phyloP scores from a whole-genome alignment of 2,888 invertebrate species.

The Ophraella communa region DNA sequence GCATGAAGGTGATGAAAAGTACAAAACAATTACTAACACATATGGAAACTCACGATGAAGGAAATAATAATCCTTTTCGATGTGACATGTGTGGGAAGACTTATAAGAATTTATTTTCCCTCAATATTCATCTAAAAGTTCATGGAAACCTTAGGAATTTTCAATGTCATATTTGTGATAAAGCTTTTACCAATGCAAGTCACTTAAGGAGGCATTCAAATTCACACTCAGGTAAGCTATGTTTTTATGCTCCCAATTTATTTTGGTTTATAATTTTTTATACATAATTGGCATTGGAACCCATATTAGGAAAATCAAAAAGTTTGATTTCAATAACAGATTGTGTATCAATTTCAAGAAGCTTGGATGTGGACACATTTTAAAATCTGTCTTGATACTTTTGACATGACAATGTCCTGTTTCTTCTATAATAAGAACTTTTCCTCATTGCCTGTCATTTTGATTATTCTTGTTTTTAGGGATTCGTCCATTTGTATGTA shows the following conservation, averaged over 20 bases:
- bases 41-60: constrained; percentile 47
- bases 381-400: too few relatives aligned
- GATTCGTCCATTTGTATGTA: constrained; percentile 50
- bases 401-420: too few relatives aligned
- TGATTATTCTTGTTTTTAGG: constrained; percentile 38
- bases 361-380: too few relatives aligned
- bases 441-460: too few relatives aligned
- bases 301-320: too few relatives aligned
- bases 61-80: constrained; percentile 46
- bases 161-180: constrained; percentile 52
- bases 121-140: constrained; percentile 48
- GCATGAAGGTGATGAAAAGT: constrained; percentile 49
- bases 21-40: constrained; percentile 49
- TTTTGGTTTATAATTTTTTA: too few relatives aligned
- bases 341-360: too few relatives aligned
- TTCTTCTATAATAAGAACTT: too few relatives aligned
- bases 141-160: constrained; percentile 47
- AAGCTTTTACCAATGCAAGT: constrained; percentile 49
- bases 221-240: constrained; percentile 49
- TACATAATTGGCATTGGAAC: too few relatives aligned
- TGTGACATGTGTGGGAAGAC: constrained; percentile 51
- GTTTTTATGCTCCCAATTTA: neutral
- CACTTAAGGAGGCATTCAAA: constrained; percentile 53
- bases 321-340: neutral
- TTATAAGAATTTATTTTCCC: constrained; percentile 46